Evolutionary conservation across 2,797 vertebrate species (phyloP).

Genomic region (Sebastiscus tertius): DNA sequence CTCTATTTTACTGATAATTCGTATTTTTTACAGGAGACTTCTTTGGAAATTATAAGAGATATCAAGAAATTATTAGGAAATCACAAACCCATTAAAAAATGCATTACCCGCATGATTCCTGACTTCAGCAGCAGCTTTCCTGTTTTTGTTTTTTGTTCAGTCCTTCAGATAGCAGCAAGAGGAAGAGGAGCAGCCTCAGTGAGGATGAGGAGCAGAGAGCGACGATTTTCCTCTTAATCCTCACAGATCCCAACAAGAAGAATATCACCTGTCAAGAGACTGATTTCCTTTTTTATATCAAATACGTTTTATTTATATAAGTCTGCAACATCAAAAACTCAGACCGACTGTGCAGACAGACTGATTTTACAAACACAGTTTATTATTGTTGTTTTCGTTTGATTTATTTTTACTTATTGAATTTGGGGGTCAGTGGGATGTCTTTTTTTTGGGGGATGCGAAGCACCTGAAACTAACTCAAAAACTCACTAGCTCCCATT

Average conservation of each 20-base stretch:
- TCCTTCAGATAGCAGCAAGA: conserved; percentile 28
- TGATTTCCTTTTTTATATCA: conserved; percentile 2
- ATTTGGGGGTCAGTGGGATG: neutral
- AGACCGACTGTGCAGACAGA: neutral
- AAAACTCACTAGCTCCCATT: neutral
- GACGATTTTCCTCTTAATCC: neutral
- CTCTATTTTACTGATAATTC: neutral
- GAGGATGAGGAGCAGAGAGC: conserved; percentile 29
- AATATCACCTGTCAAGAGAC: conserved; percentile 5
- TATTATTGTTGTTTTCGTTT: neutral
- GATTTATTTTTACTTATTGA: neutral
- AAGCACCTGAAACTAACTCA: conserved; percentile 15
- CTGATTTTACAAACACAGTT: neutral
- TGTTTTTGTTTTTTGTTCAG: conserved; percentile 16
- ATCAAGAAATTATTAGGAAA: neutral
- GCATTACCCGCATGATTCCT: neutral
- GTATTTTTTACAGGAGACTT: neutral
- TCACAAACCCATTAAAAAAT: neutral
- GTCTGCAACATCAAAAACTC: neutral
- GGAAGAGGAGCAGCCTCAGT: conserved; percentile 22
- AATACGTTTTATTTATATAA: conserved; percentile 16
- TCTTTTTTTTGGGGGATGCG: neutral
- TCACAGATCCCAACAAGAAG: neutral
- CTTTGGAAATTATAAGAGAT: neutral
- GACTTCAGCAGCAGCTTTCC: neutral